These are phyloP conservation scores for Sebastes kiyomatsui DNA, from an alignment of 2,797 vertebrate genomes.

Conservation along the genomic window DNA sequence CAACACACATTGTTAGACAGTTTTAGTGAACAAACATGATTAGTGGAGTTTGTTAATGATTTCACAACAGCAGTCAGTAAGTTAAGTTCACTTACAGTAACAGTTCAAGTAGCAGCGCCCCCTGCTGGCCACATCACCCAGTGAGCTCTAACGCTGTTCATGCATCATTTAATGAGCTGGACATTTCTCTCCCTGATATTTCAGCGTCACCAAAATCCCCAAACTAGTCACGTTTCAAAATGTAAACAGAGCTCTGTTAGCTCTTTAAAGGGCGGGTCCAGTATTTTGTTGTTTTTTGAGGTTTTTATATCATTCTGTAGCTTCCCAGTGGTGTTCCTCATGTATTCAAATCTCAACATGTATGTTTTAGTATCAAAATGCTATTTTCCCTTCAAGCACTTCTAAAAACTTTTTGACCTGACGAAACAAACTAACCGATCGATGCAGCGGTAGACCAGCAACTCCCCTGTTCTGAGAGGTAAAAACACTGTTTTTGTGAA, in stretches of 20 bases:
- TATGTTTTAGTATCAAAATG: too few species aligned
- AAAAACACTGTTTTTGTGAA: too few species aligned
- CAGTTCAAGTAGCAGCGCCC: not conserved
- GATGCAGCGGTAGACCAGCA: too few species aligned
- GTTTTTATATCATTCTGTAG: too few species aligned
- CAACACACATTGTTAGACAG: conserved; percentile 46
- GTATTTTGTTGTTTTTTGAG: too few species aligned
- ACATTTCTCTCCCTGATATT: not conserved
- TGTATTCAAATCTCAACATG: too few species aligned
- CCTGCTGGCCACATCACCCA: not conserved
- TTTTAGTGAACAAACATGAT: conserved; percentile 35
- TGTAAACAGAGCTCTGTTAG: not conserved
- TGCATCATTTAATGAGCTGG: not conserved
- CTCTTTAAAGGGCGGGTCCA: not conserved
- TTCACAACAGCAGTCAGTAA: conserved; percentile 8
- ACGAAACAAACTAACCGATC: too few species aligned
- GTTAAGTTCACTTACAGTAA: not conserved
- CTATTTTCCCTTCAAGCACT: too few species aligned
- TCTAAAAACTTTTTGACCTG: too few species aligned
- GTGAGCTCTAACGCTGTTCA: not conserved
- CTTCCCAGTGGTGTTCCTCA: too few species aligned
- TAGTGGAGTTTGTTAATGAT: conserved; percentile 51
- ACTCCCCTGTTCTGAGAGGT: too few species aligned
- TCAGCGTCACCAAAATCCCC: not conserved
- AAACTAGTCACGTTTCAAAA: not conserved